Evolutionary conservation across 2,888 invertebrate species (phyloP).

Genomic region (Dorcus parallelipipedus): DNA sequence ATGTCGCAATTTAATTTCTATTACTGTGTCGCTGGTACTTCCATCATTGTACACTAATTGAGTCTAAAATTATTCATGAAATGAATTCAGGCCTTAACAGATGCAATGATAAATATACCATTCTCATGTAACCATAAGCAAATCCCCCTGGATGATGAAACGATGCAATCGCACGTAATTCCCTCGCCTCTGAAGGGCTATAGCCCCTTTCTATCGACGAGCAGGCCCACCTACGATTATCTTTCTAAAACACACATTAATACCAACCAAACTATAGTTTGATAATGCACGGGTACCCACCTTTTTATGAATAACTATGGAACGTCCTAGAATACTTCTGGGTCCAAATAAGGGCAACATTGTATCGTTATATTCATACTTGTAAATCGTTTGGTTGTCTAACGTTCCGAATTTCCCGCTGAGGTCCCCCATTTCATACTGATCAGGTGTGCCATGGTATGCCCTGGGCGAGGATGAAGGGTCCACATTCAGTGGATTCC

Average conservation of each 20-base stretch:
- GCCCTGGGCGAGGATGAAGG: conserved; percentile 56
- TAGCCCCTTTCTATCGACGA: conserved; percentile 83
- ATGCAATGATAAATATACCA: conserved; percentile 54
- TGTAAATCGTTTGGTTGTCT: conserved; percentile 59
- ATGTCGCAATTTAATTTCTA: conserved; percentile 86
- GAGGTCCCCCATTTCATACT: conserved; percentile 82
- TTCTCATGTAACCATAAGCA: conserved; percentile 79
- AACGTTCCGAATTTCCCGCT: conserved; percentile 83
- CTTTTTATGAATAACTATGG: conserved; percentile 77
- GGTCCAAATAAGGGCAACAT: conserved; percentile 78
- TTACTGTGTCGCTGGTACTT: conserved; percentile 81
- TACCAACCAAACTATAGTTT: not conserved
- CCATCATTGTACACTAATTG: conserved; percentile 86
- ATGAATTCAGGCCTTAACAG: not conserved
- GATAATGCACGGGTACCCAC: conserved; percentile 36
- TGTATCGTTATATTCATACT: conserved; percentile 70
- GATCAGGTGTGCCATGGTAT: conserved; percentile 71
- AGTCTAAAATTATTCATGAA: conserved; percentile 53
- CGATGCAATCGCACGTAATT: conserved; percentile 82
- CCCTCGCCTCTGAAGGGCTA: conserved; percentile 81
- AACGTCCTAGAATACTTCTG: conserved; percentile 79
- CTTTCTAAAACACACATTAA: conserved; percentile 40
- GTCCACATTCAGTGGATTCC: conserved; percentile 78
- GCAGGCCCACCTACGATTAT: conserved; percentile 74
- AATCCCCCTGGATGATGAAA: conserved; percentile 88